Evolutionary conservation across 2,888 invertebrate species (phyloP).

Genomic region (Scaptomyza tumidula): DNA sequence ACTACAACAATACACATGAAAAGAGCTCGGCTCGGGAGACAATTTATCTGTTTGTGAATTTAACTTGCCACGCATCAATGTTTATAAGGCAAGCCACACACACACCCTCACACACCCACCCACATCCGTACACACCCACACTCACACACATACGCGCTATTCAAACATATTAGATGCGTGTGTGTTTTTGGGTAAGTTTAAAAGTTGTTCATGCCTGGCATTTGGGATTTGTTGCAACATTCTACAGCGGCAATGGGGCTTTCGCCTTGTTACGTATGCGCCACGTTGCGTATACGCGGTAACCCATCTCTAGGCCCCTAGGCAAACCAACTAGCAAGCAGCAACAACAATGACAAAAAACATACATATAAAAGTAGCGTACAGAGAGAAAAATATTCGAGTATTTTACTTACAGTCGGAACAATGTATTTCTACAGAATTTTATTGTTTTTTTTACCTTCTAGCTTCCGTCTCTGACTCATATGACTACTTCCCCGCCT

Average conservation of each 20-base stretch:
- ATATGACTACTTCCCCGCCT: no score
- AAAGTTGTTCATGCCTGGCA: conserved; percentile 76
- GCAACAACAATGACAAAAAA: conserved; percentile 27
- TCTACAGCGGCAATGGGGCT: conserved; percentile 40
- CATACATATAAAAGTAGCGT: no score
- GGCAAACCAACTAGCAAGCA: conserved; percentile 38
- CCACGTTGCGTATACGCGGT: conserved; percentile 67
- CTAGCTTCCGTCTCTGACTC: no score
- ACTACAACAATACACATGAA: not conserved
- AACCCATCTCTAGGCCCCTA: conserved; percentile 6
- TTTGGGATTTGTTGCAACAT: conserved; percentile 75
- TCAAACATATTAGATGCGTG: conserved; percentile 33
- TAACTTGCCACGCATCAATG: conserved; percentile 68
- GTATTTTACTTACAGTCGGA: no score
- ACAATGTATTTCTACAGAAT: no score
- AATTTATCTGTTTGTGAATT: conserved; percentile 65
- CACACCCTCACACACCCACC: no score
- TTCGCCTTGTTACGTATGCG: conserved; percentile 63
- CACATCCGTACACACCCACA: no score
- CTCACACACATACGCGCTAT: conserved; percentile 20
- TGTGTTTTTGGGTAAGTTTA: conserved; percentile 56
- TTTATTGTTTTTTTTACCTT: no score
- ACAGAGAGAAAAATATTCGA: no score
- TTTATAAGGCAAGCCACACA: conserved; percentile 54
- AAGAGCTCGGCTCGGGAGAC: conserved; percentile 18